A percentile compares a stretch with the other conserved stretches of the same genome.
Evolutionary conservation across 2,888 invertebrate genomes (phyloP).

Genomic region (Craniophora ligustri): DNA sequence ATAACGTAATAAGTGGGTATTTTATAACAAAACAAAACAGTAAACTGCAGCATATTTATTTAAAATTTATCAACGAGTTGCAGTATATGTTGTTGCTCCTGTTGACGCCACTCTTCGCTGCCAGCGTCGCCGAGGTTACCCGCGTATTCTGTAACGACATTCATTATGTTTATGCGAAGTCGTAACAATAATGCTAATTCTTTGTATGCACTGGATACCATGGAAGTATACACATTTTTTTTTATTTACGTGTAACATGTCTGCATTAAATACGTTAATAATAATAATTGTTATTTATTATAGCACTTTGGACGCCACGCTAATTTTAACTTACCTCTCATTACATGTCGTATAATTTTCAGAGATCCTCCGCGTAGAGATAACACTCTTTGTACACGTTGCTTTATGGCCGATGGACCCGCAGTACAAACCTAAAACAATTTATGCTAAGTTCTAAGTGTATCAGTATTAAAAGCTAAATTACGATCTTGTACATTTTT

Average conservation of each 20-base stretch:
- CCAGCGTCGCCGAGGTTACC: conserved; percentile 98
- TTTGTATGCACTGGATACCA: no score
- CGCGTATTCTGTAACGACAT: conserved; percentile 93
- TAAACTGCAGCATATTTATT: conserved; percentile 14
- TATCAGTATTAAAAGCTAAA: no score
- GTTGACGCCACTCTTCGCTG: conserved; percentile 94
- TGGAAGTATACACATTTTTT: no score
- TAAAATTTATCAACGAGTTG: conserved; percentile 98
- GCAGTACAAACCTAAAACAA: conserved; percentile 89
- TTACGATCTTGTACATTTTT: no score
- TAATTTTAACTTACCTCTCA: conserved; percentile 91
- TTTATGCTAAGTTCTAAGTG: neutral
- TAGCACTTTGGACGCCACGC: neutral
- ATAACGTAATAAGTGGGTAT: neutral
- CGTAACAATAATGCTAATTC: no score
- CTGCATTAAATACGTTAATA: no score
- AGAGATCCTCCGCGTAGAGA: conserved; percentile 96
- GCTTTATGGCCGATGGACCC: conserved; percentile 93
- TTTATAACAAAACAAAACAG: neutral
- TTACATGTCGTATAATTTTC: conserved; percentile 97
- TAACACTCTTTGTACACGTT: conserved; percentile 95
- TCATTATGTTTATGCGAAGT: no score
- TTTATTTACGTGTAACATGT: no score
- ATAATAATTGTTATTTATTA: neutral
- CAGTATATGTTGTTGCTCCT: conserved; percentile 96